phyloP scores from a whole-genome alignment of 1,140 invertebrate genomes.

The Calliopsis andreniformis region DNA sequence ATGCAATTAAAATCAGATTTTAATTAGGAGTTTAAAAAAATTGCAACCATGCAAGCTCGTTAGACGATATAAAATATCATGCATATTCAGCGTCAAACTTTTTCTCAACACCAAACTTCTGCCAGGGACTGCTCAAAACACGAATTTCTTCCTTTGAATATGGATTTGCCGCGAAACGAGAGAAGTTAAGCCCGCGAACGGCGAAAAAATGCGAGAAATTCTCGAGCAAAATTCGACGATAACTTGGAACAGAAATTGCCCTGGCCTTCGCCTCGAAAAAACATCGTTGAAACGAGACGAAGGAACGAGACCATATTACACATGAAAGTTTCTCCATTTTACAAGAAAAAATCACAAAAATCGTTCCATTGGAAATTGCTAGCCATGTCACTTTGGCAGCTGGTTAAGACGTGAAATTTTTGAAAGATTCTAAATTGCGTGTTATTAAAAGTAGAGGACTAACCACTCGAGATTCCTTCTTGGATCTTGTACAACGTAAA shows the following conservation, averaged over 20 bases:
- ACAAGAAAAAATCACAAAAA: too few relatives aligned
- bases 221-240: neutral
- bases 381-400: too few relatives aligned
- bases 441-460: too few relatives aligned
- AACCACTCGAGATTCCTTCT: too few relatives aligned
- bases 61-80: neutral
- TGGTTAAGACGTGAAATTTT: too few relatives aligned
- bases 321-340: neutral
- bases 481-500: too few relatives aligned
- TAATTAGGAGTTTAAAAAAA: neutral
- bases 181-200: neutral
- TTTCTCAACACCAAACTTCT: neutral
- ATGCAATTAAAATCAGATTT: neutral
- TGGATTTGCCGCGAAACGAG: neutral
- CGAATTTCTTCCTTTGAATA: neutral
- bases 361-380: too few relatives aligned
- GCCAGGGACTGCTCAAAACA: neutral
- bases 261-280: neutral
- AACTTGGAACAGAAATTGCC: neutral
- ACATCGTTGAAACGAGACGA: neutral
- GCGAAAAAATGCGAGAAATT: neutral
- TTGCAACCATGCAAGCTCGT: neutral
- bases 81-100: constrained; percentile 4
- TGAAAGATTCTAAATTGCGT: too few relatives aligned
- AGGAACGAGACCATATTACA: neutral